Evolutionary conservation across 2,888 invertebrate species (phyloP), one percentile per base, ranked within the genome.

Genomic region (Dryobota labecula): DNA sequence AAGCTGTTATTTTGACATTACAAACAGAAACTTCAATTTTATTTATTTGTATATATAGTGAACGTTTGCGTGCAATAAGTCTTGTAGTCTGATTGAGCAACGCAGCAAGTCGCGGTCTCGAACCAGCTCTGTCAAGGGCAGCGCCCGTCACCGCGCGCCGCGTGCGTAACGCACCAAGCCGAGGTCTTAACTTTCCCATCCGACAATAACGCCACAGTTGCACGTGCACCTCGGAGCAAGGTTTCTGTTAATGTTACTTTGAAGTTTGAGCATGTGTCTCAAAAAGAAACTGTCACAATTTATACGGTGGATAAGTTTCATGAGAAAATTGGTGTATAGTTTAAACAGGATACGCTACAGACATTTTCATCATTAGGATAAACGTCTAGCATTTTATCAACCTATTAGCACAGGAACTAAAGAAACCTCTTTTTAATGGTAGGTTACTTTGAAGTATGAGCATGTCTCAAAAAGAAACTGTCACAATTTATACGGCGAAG

Each of bases 111-210:
- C 61, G 73, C 75, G 84, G 86, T 84, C 82, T 84, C 66, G 83
- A 92, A 92, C 91, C 90, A 87, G 92, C 92, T 92, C 90, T 90
- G 93, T 94, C 95, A 95, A 94, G 95, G 95, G 93, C 94, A 92
- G 89, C 87, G 86, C 92, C 94, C 90, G 94, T 93, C 93, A 90
- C 94, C 90, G 89, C 76, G 61, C 71, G 73, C 84, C 71, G 84
- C 86, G 83, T 88, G 85, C 89, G 87, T 87, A 85, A 86, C 86
- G 88, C 87, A 86, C 79, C 82, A 82, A 83, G 70, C 80, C 93
- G 93, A 94, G 95, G 94, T 89, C 94, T 93, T 93, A 92, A 92
- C 95, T 94, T 94, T 94, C 94, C 90, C 91, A 90, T 88, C 88
- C 84, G 80, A 85, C 84, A 80, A 85, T 84, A 84, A 78, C 79